A percentile compares a stretch with the other conserved stretches of the same genome.
phyloP scores from a whole-genome alignment of 2,797 vertebrate genomes.

The Sardinella longiceps region DNA sequence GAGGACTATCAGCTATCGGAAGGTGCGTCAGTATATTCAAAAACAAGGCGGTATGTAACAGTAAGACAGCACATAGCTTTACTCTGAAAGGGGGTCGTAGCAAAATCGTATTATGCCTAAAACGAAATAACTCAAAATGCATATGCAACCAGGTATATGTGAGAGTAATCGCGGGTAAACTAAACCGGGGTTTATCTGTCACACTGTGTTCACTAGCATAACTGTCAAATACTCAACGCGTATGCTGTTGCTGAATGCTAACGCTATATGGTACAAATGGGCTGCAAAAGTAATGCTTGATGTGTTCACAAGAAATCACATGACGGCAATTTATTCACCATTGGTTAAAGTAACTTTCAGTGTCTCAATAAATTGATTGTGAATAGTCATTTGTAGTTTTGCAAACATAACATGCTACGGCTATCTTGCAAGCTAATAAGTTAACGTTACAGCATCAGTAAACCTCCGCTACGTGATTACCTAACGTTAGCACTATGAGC shows the following conservation, averaged over 20 bases:
- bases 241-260: background rate
- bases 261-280: background rate
- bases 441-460: background rate
- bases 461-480: background rate
- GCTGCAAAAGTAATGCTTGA: background rate
- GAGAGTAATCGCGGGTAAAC: background rate
- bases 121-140: background rate
- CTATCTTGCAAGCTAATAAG: constrained; percentile 27
- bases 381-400: background rate
- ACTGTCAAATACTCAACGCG: constrained; percentile 5
- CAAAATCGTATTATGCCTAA: background rate
- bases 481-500: background rate
- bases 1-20: background rate
- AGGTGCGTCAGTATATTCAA: constrained; percentile 16
- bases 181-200: background rate
- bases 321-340: background rate
- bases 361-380: background rate
- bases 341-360: background rate
- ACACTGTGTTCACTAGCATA: background rate
- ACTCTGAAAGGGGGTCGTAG: background rate
- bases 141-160: background rate
- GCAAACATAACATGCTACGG: background rate
- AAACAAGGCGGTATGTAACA: constrained; percentile 23
- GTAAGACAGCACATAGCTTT: constrained; percentile 23
- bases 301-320: background rate